Base-by-base conservation (phyloP, 2,888 invertebrate genomes). In the Heteromurus nitidus region DNA sequence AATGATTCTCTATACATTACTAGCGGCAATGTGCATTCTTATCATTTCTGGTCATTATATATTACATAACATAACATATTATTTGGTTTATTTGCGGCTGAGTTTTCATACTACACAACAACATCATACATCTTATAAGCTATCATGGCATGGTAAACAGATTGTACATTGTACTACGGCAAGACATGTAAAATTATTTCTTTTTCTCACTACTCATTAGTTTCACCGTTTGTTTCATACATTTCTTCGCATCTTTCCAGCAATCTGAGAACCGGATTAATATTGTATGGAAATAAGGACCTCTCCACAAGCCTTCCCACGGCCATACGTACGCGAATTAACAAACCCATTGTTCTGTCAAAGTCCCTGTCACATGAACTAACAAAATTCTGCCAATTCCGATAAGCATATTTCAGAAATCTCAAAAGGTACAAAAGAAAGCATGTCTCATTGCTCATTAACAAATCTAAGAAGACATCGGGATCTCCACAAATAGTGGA, bases 381-480 rank as follows among this genome's bases (percentile, higher is more conserved):
- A 3, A 95, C 92, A 89, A 96, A 96, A 88, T 94, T 94, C 0
- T 93, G 91, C 96, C 96, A 96, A 89, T 95, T 95, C 85, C 94
- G 92, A 84, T 94, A 91, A 1, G 95, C 93, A 90, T 95, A 95
- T 88, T 96, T 96, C 75, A 96, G 91, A 89, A 96, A 94, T 88
- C 96, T 91, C 84, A 96, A 90, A 87, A 96, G 90, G 89, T 96
- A 96, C 44, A 96, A 89, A 73, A 96, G 90, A 88, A 96, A 96
- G 89, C 96, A 96, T 1, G 96, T 96, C 89, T 96, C 96, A 88
- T 96, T 96, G 88, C 95, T 95, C 18, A 96, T 95, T 85, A 96
- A 91, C 88, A 95, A 93, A 89, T 96, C 96, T 18, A 96, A 90
- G 55, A 96, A 89, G 1, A 96, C 93, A 88, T 94, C 94, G 5